These are phyloP conservation scores for Sylvicola fuscatus DNA, from an alignment of 2,888 invertebrate species.

Conservation along the genomic window DNA sequence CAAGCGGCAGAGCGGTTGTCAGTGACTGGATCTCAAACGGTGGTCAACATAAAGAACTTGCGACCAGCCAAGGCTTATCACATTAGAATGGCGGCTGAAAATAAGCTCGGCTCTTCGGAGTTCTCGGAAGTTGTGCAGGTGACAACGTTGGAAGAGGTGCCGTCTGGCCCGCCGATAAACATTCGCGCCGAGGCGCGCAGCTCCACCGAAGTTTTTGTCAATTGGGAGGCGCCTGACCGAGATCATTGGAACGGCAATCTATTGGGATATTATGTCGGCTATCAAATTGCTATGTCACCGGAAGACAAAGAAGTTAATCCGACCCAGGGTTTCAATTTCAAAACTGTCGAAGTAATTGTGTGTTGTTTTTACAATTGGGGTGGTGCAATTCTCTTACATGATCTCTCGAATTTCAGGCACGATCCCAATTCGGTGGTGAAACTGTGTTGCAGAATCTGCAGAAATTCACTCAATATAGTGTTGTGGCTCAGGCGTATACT, in stretches of 20 bases:
- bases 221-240: conserved; percentile 71
- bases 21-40: conserved; percentile 64
- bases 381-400: too few species aligned
- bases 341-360: conserved; percentile 41
- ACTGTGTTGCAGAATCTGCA: conserved; percentile 46
- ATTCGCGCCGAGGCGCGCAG: conserved; percentile 66
- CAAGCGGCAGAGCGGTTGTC: conserved; percentile 62
- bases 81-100: conserved; percentile 73
- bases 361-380: neutral
- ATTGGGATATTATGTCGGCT: conserved; percentile 72
- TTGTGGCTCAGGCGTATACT: conserved; percentile 73
- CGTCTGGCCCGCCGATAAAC: conserved; percentile 63
- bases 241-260: conserved; percentile 78
- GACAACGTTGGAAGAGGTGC: conserved; percentile 69
- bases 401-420: conserved; percentile 15
- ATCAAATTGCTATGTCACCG: conserved; percentile 34
- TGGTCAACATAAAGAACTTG: conserved; percentile 58
- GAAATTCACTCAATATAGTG: conserved; percentile 61
- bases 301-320: conserved; percentile 26
- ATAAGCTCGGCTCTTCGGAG: conserved; percentile 70
- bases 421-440: conserved; percentile 50
- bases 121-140: conserved; percentile 70
- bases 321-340: conserved; percentile 44
- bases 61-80: conserved; percentile 77
- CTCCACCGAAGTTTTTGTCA: conserved; percentile 64